Base-by-base conservation (phyloP, 1,140 invertebrate species). In the Leptopilina clavipes region DNA sequence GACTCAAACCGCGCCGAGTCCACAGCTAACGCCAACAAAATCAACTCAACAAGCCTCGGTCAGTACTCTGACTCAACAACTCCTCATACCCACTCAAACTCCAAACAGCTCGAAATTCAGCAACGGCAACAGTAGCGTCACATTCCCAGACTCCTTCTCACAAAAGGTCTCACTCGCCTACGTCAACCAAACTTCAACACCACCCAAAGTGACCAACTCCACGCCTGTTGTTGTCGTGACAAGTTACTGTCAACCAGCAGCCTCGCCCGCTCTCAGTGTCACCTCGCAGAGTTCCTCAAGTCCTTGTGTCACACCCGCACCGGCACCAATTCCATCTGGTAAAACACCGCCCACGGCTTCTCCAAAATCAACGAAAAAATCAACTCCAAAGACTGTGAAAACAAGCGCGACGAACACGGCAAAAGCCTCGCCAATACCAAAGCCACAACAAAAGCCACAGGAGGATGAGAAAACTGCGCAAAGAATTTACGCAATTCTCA, bases 401-500 rank as follows among this genome's bases (percentile, higher is more conserved):
- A 92, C 91, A 0, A 92, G 91, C 77, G 88, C 92, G 11, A 92
- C 91, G 12, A 92, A 89, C 74, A 90, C 93, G 0, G 90, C 93
- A 11, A 95, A 94, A 87, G 87, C 93, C 1, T 92, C 93, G 25
- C 92, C 93, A 5, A 92, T 94, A 14, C 92, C 94, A 10, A 92
- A 94, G 73, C 93, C 94, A 0, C 91, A 93, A 75, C 95, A 95
- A 80, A 96, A 96, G 86, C 94, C 94, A 1, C 92, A 95, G 80
- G 95, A 96, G 88, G 95, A 96, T 83, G 95, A 96, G 85, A 94
- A 95, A 84, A 96, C 95, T 0, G 94, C 94, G 0, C 94, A 95
- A 84, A 91, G 95, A 72, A 96, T 96, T 75, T 93, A 95, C 75
- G 95, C 95, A 72, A 96, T 96, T 83, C 86, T 96, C 18, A 94